Percentiles rank a stretch among this genome's conserved stretches.
These are phyloP conservation scores for Hemistola chrysoprasaria DNA, from an alignment of 2,888 invertebrate species.

Conservation along the genomic window DNA sequence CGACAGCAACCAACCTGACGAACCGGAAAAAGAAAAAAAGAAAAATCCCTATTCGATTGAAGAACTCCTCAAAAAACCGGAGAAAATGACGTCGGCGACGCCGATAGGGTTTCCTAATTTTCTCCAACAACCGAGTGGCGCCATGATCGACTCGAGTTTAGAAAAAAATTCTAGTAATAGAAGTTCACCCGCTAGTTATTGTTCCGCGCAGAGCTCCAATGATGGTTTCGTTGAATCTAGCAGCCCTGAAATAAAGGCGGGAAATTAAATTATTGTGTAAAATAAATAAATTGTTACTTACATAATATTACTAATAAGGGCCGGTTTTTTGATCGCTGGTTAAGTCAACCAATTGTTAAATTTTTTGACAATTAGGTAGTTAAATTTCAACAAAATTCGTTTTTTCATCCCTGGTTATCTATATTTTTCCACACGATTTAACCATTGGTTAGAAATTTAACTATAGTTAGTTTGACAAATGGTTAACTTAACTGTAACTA, in stretches of 20 bases:
- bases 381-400: too few species aligned
- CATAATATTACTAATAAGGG: too few species aligned
- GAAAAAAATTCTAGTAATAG: constrained; percentile 62
- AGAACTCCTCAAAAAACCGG: constrained; percentile 91
- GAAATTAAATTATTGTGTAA: constrained; percentile 39
- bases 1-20: constrained; percentile 80
- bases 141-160: constrained; percentile 72
- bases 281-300: neutral
- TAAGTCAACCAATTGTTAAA: too few species aligned
- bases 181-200: constrained; percentile 73
- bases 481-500: too few species aligned
- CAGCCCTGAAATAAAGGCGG: constrained; percentile 67
- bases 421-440: too few species aligned
- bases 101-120: constrained; percentile 68
- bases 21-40: constrained; percentile 80
- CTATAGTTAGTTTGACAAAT: too few species aligned
- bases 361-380: too few species aligned
- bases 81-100: constrained; percentile 76
- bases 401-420: too few species aligned
- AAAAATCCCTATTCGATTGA: constrained; percentile 94
- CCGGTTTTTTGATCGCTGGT: too few species aligned
- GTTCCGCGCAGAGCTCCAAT: constrained; percentile 71
- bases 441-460: too few species aligned
- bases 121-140: constrained; percentile 82
- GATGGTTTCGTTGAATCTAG: constrained; percentile 66